Base-by-base conservation (phyloP, 2,113 vertebrate genomes). In the Menidia beryllina region DNA sequence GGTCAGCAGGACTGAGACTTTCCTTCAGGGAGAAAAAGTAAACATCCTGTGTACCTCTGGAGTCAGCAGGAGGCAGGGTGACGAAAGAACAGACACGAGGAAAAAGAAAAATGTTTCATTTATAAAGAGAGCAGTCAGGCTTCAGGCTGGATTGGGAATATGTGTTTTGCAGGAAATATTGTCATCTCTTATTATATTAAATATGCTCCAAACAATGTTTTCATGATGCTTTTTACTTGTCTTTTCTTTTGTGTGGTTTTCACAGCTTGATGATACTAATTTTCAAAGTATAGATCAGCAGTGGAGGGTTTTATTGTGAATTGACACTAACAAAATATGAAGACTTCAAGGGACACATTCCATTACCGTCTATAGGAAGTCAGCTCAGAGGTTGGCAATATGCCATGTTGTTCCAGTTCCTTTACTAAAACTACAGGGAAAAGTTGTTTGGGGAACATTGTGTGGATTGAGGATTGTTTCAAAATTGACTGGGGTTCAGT, bases 1-100 rank as follows among this genome's bases (percentile, higher is more conserved):
- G 92, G 90, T 92, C 91, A 92, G 79, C 49, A 80, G 79, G 73
- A 84, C 82, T 86, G 69, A 81, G 79, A 70, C 73, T 85, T 78
- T 85, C 63, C 71, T 84, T 73, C 20, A 77, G 84, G 88, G 76
- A 49, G 54, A 80, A 69, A 82, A 83, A 75, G 85, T 85, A 84
- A 85, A 88, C 87, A 90, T 89, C 77, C 78, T 84, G 83, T 86
- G 81, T 87, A 79, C 83, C 84, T 86, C 85, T 15, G 53, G 48
- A 75, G 86, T 83, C 69, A 38, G 73, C 43, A 27, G 66, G 82
- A 69, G 76, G 73, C 65, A 71, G 60, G 49, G 71, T 79, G 73
- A 81, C 54, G 49, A 71, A 59, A 62, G 60, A 57, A 60, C 45
- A 58, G 41, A 26, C 61, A 38, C 1, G 21, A 72, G 20, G 65